Evolutionary conservation across 2,113 vertebrate genomes (phyloP), one percentile per base, ranked within the genome.

Genomic region (Anthoscopus minutus): DNA sequence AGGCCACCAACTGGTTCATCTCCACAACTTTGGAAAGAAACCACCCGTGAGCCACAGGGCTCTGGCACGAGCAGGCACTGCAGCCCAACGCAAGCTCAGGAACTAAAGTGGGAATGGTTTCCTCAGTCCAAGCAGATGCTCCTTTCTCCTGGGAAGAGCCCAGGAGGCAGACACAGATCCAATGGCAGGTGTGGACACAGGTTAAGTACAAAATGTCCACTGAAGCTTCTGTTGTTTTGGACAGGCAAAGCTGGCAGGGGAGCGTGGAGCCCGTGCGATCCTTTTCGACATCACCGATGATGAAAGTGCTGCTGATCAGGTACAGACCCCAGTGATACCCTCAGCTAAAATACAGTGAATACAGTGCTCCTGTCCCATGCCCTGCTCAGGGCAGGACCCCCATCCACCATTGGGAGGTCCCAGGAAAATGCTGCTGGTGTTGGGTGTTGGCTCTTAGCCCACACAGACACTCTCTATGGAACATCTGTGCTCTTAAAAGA

Each of bases 261-360:
- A 99, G 65, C 98, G 99, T 91, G 99, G 99, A 88, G 99, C 99
- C 79, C 98, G 98, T 28, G 99, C 99, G 0, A 98, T 99, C 72
- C 99, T 99, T 93, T 99, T 99, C 61, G 99, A 99, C 92, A 98
- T 99, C 93, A 99, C 98, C 0, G 99, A 99, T 65, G 98, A 99
- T 65, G 97, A 98, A 74, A 97, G 96, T 3, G 99, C 99, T 86
- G 98, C 98, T 42, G 97, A 97, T 66, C 98, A 99, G 98, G 99
- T 99, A 98, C 88, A 71, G 23, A 62, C 37, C 35, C 38, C 28
- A 6, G 8, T 60, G 66, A 47, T 65, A 23, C 11, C 38, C 37
- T 44, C 80, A 74, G 51, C 30, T 74, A 31, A 74, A 93, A 47
- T 7, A 47, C 33, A 57, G 42, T 58, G 50, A 93, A 47, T 7